Conservation (phyloP, 2,113 vertebrate species). For the Eptatretus burgeri region DNA sequence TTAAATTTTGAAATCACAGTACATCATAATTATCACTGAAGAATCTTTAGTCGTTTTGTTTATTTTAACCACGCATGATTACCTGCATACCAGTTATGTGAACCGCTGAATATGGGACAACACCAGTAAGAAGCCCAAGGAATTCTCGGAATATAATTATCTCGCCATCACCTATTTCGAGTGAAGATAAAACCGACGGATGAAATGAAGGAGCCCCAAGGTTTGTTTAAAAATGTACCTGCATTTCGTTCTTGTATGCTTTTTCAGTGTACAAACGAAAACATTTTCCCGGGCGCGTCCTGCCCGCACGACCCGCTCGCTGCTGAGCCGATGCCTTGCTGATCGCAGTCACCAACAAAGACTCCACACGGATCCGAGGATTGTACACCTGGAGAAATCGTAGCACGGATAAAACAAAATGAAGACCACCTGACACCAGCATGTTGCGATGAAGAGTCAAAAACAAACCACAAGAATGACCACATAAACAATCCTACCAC, state of each 20-base stretch:
- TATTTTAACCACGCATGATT: too few relatives aligned
- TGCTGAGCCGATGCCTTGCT: slow-evolving; percentile 96
- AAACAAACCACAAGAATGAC: background rate
- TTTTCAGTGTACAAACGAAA: slow-evolving; percentile 89
- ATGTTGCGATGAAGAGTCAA: background rate
- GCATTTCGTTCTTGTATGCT: slow-evolving; percentile 96
- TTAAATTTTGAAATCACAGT: too few relatives aligned
- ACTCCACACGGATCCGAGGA: slow-evolving; percentile 83
- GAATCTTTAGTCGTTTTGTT: too few relatives aligned
- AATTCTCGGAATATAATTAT: too few relatives aligned
- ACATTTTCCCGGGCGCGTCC: slow-evolving; percentile 67
- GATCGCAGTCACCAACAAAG: slow-evolving; percentile 75
- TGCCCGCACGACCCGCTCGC: slow-evolving; percentile 77
- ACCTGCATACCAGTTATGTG: too few relatives aligned
- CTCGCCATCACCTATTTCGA: too few relatives aligned
- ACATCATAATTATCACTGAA: too few relatives aligned
- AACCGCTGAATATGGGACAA: too few relatives aligned
- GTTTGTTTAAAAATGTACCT: slow-evolving; percentile 19
- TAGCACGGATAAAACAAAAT: background rate
- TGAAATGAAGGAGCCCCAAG: too few relatives aligned
- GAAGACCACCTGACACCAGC: background rate
- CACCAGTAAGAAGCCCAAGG: too few relatives aligned
- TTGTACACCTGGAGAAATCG: slow-evolving; percentile 50
- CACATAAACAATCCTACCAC: background rate
- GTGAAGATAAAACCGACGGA: too few relatives aligned